Conservation (phyloP, 2,113 vertebrate species). For the Enhydra lutris region DNA sequence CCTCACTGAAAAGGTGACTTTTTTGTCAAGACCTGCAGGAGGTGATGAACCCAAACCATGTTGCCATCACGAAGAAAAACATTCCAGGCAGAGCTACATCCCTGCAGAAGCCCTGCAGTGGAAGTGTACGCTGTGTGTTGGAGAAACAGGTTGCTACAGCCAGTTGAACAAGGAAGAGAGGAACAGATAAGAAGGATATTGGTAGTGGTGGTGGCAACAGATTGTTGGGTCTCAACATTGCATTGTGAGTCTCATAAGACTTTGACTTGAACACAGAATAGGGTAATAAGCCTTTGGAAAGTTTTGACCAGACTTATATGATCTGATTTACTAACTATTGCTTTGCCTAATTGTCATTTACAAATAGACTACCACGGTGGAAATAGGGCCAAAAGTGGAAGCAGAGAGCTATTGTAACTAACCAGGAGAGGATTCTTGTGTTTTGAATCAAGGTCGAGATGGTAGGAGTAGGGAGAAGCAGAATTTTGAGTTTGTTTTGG, state of each 20-base stretch:
- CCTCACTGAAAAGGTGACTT: not conserved
- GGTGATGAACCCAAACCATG: not conserved
- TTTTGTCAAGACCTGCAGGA: not conserved
- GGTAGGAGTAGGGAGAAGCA: not conserved
- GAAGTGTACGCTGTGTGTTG: not conserved
- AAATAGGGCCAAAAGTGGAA: not conserved
- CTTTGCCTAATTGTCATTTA: not conserved
- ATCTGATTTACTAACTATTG: not conserved
- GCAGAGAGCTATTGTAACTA: not conserved
- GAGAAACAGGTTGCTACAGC: not conserved
- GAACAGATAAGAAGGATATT: not conserved
- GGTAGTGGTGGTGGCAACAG: not conserved
- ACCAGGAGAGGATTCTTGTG: not conserved
- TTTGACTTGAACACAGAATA: not conserved
- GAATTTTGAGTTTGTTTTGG: not conserved
- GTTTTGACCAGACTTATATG: not conserved
- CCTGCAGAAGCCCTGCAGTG: not conserved
- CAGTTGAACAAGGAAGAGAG: not conserved
- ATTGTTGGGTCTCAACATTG: not conserved
- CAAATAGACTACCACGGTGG: not conserved
- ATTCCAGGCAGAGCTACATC: not conserved
- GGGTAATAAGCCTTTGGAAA: not conserved
- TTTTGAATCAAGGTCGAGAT: not conserved
- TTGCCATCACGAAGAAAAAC: not conserved
- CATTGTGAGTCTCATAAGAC: not conserved